Evolutionary conservation across 2,113 vertebrate species (phyloP).

Genomic region (Grammomys dolichurus): DNA sequence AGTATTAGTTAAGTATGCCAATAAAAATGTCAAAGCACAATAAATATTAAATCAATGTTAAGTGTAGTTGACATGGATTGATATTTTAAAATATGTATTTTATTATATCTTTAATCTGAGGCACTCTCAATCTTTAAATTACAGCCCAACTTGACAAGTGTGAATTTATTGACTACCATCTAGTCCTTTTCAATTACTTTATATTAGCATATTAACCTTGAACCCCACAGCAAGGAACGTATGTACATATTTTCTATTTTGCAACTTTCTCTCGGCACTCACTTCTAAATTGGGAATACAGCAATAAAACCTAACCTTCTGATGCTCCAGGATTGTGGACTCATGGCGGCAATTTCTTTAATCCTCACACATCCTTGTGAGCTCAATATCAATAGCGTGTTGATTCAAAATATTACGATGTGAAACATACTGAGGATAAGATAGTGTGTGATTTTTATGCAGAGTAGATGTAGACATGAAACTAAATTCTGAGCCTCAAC

Average conservation of each 20-base stretch:
- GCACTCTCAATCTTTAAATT: slow-evolving; percentile 54
- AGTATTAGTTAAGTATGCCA: slow-evolving; percentile 37
- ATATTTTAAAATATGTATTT: slow-evolving; percentile 59
- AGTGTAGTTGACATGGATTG: slow-evolving; percentile 44
- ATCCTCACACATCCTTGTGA: background rate
- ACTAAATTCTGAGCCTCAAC: background rate
- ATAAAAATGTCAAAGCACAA: slow-evolving; percentile 60
- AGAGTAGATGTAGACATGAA: background rate
- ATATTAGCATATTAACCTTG: slow-evolving; percentile 48
- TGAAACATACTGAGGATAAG: background rate
- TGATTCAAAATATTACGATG: background rate
- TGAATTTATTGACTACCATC: slow-evolving; percentile 65
- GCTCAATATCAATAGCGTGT: background rate
- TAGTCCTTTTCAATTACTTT: slow-evolving; percentile 50
- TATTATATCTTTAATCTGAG: slow-evolving; percentile 36
- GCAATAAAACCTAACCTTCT: background rate
- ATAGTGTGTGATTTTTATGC: background rate
- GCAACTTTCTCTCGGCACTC: background rate
- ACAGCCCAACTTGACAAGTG: slow-evolving; percentile 28
- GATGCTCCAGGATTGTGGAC: background rate
- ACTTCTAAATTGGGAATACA: background rate
- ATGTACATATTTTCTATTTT: background rate
- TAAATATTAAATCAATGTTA: slow-evolving; percentile 57
- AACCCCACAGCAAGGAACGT: background rate
- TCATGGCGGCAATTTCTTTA: slow-evolving; percentile 10